These are phyloP conservation scores for Garrulus glandarius DNA, from an alignment of 2,797 vertebrate species.

Conservation along the genomic window DNA sequence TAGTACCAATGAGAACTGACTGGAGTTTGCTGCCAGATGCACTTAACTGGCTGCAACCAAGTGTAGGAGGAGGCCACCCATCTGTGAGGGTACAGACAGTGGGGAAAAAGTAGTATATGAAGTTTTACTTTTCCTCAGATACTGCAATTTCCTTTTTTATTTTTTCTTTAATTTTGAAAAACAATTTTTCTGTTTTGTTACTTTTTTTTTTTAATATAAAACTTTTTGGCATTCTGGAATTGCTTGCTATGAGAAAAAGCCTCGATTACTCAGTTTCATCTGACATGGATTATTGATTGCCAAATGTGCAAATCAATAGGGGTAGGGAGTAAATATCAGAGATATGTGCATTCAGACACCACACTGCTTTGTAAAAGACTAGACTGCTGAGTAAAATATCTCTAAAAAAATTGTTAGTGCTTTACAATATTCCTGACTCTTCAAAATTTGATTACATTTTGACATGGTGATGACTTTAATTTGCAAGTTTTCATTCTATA, in stretches of 20 bases:
- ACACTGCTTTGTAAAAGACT: background rate
- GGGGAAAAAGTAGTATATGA: background rate
- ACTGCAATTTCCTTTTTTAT: background rate
- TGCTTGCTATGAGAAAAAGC: background rate
- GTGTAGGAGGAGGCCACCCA: background rate
- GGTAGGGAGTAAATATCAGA: background rate
- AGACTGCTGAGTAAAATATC: background rate
- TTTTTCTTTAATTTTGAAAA: background rate
- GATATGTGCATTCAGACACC: background rate
- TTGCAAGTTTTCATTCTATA: background rate
- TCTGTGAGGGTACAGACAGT: background rate
- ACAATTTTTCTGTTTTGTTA: background rate
- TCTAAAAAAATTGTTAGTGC: background rate
- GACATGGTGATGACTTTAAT: background rate
- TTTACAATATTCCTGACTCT: background rate
- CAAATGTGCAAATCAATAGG: background rate
- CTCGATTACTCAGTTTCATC: fast-evolving
- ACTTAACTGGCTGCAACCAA: background rate
- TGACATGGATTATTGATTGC: background rate
- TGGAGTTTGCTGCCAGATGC: background rate
- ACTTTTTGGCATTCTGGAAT: background rate
- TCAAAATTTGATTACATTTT: background rate
- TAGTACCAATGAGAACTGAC: background rate
- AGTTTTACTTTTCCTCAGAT: background rate
- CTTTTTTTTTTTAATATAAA: background rate